Percentiles rank a stretch among this genome's conserved stretches.
Evolutionary conservation across 2,888 invertebrate species (phyloP).

Genomic region (Timema podura): DNA sequence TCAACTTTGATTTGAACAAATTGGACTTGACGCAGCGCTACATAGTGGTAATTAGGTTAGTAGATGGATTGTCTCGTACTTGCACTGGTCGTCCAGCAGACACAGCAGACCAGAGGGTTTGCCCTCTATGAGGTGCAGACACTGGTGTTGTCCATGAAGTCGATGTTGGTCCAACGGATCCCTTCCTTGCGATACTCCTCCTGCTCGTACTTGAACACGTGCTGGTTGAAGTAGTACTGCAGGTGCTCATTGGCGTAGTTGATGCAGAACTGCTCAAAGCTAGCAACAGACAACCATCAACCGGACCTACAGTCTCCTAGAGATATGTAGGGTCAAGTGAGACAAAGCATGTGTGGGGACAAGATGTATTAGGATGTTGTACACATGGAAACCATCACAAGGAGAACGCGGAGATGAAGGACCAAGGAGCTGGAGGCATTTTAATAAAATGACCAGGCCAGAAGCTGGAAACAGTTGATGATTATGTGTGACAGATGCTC

Average conservation of each 20-base stretch:
- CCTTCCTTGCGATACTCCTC: constrained; percentile 93
- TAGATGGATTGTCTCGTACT: constrained; percentile 56
- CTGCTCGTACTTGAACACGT: constrained; percentile 96
- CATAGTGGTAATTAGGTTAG: no score
- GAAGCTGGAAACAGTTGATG: no score
- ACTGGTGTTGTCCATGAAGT: constrained; percentile 95
- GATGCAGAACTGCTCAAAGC: constrained; percentile 95
- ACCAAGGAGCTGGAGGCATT: no score
- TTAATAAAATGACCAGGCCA: no score
- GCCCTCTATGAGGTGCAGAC: constrained; percentile 87
- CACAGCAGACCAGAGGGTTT: constrained; percentile 86
- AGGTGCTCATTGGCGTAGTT: constrained; percentile 97
- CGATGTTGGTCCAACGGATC: constrained; percentile 93
- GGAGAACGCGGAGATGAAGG: no score
- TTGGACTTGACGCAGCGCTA: no score
- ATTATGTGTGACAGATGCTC: no score
- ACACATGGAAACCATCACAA: no score
- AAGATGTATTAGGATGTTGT: no score
- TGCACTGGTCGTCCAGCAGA: constrained; percentile 94
- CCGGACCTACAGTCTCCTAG: not conserved
- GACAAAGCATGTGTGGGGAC: no score
- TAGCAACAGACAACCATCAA: constrained; percentile 40
- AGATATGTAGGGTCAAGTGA: not conserved
- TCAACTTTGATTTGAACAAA: no score
- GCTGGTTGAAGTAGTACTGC: constrained; percentile 96